Conservation (phyloP, 2,113 vertebrate species). For the Semicossyphus pulcher region DNA sequence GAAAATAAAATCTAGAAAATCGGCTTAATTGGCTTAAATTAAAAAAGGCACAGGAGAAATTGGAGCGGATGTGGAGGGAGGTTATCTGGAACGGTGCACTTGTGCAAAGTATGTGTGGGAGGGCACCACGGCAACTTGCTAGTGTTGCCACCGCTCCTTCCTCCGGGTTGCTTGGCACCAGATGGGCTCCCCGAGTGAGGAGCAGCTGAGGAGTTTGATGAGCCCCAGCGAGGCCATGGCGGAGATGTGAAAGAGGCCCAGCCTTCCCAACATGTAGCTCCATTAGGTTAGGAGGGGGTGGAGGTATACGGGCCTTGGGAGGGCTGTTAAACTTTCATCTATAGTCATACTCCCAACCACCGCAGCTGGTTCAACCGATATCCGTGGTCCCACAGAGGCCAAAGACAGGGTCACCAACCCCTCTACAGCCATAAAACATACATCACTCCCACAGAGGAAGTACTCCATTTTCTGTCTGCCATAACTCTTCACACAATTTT, state of each 20-base stretch:
- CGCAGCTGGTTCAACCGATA: slow-evolving; percentile 67
- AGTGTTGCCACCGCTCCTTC: slow-evolving; percentile 36
- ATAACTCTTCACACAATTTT: slow-evolving; percentile 34
- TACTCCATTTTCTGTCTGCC: slow-evolving; percentile 9
- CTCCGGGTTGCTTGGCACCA: slow-evolving; percentile 56
- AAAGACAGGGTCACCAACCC: slow-evolving; percentile 47
- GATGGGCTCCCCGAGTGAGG: slow-evolving; percentile 75
- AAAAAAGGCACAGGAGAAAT: slow-evolving; percentile 55
- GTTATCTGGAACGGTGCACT: slow-evolving; percentile 57
- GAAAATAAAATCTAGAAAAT: slow-evolving; percentile 69
- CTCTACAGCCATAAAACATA: slow-evolving; percentile 61
- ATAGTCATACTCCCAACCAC: slow-evolving; percentile 44
- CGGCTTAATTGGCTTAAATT: slow-evolving; percentile 79
- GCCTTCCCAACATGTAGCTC: slow-evolving; percentile 40
- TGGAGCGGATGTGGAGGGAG: slow-evolving; percentile 57
- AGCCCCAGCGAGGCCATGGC: slow-evolving; percentile 74
- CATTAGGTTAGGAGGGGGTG: slow-evolving; percentile 34
- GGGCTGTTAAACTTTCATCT: slow-evolving; percentile 84
- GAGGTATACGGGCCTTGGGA: slow-evolving; percentile 84
- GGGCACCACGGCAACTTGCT: slow-evolving; percentile 32
- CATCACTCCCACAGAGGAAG: slow-evolving; percentile 48
- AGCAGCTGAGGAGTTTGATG: slow-evolving; percentile 85
- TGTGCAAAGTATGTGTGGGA: slow-evolving; percentile 31
- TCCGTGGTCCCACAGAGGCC: slow-evolving; percentile 51
- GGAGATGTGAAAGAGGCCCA: slow-evolving; percentile 36